phyloP scores from a whole-genome alignment of 2,113 vertebrate species.

The Caranx melampygus region DNA sequence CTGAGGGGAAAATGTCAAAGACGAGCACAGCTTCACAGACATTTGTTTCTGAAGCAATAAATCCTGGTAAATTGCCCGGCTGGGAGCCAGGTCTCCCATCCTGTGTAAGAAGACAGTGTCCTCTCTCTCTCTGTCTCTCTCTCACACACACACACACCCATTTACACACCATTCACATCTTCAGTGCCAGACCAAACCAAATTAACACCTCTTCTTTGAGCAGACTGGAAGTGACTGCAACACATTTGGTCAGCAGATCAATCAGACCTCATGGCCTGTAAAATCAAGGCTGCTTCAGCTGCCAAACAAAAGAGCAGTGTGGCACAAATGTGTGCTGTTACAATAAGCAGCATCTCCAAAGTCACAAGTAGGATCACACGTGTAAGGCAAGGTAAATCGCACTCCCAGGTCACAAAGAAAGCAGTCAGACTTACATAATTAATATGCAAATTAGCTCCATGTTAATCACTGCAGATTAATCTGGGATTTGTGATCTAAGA shows the following conservation, averaged over 20 bases:
- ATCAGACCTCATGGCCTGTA: constrained; percentile 31
- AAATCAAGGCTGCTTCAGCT: constrained; percentile 8
- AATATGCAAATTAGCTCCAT: background rate
- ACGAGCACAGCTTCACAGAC: constrained; percentile 52
- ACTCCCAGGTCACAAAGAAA: background rate
- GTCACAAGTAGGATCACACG: background rate
- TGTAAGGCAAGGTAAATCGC: background rate
- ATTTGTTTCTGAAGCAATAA: constrained; percentile 66
- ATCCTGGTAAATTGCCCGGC: constrained; percentile 61
- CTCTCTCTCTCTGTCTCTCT: background rate
- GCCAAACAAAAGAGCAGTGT: constrained; percentile 43
- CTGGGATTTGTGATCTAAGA: background rate
- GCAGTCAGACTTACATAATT: background rate
- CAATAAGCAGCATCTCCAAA: constrained; percentile 17
- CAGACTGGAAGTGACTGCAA: constrained; percentile 52
- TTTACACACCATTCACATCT: constrained; percentile 53
- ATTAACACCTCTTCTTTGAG: constrained; percentile 72
- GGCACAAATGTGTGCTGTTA: background rate
- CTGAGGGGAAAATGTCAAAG: constrained; percentile 45
- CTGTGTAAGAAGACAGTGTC: constrained; percentile 50
- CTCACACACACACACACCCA: constrained; percentile 27
- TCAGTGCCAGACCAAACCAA: constrained; percentile 65
- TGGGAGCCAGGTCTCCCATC: constrained; percentile 59
- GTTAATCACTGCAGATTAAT: background rate
- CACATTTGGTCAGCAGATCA: constrained; percentile 64